phyloP scores from a whole-genome alignment of 1,140 invertebrate genomes.

The Orchesella cincta region DNA sequence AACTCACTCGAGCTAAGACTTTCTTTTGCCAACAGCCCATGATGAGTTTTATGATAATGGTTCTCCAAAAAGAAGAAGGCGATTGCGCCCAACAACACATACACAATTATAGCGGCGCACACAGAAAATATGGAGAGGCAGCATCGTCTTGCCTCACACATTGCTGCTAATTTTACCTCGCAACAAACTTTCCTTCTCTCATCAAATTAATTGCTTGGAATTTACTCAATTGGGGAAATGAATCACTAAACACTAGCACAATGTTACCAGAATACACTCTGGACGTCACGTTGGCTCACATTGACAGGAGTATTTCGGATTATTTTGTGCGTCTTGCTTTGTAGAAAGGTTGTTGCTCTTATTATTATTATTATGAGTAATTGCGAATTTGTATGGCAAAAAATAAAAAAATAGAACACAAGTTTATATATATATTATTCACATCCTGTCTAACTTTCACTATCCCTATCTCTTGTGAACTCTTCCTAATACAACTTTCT shows the following conservation, averaged over 20 bases:
- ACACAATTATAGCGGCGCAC: conserved; percentile 62
- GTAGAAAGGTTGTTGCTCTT: neutral
- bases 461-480: no score
- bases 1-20: conserved; percentile 41
- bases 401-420: no score
- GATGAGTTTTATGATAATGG: conserved; percentile 54
- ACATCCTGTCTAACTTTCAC: neutral
- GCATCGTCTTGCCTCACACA: conserved; percentile 47
- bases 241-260: no score
- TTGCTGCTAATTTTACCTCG: conserved; percentile 24
- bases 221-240: no score
- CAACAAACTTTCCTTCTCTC: neutral
- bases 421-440: neutral
- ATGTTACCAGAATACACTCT: no score
- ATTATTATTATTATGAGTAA: neutral
- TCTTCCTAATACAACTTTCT: no score
- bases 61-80: conserved; percentile 64
- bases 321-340: no score
- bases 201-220: no score
- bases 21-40: conserved; percentile 42
- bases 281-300: no score
- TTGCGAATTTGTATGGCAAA: no score
- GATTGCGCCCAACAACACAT: conserved; percentile 64
- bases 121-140: conserved; percentile 57
- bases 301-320: no score